A percentile compares a stretch with the other conserved stretches of the same genome.
phyloP scores from a whole-genome alignment of 2,888 invertebrate genomes.

The Iselma pallidipennis region DNA sequence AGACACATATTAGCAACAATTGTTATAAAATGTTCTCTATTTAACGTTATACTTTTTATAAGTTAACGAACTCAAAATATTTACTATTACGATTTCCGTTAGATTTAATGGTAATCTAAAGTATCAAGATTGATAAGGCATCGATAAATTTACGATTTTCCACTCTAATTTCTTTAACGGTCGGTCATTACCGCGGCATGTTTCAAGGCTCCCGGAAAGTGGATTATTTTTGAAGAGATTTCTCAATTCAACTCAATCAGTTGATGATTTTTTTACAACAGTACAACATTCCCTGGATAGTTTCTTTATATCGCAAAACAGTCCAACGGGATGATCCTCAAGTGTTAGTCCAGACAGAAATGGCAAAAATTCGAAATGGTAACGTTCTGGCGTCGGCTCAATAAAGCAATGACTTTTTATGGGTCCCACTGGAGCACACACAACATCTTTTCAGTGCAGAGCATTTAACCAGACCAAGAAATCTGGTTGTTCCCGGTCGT shows the following conservation, averaged over 20 bases:
- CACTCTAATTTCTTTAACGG: neutral
- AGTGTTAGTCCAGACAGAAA: constrained; percentile 12
- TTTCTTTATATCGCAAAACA: constrained; percentile 15
- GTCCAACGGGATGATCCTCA: constrained; percentile 13
- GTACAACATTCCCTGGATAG: constrained; percentile 1
- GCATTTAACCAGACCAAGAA: constrained; percentile 28
- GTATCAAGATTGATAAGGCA: neutral
- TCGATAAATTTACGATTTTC: neutral
- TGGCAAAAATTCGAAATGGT: constrained; percentile 27
- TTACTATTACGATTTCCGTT: neutral
- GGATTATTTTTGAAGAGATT: neutral
- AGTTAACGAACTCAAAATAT: neutral
- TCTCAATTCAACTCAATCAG: neutral
- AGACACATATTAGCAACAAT: neutral
- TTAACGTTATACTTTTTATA: neutral
- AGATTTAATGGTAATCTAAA: neutral
- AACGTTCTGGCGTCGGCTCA: constrained; percentile 33
- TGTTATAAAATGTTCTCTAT: neutral
- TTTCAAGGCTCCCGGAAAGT: neutral
- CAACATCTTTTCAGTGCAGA: constrained; percentile 29
- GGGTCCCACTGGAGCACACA: constrained; percentile 37
- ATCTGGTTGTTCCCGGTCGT: constrained; percentile 25
- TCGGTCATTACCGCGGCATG: neutral
- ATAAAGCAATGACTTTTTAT: constrained; percentile 44
- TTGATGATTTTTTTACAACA: neutral